These are phyloP conservation scores for Augochlora pura DNA, from an alignment of 1,140 invertebrate genomes.

Conservation along the genomic window DNA sequence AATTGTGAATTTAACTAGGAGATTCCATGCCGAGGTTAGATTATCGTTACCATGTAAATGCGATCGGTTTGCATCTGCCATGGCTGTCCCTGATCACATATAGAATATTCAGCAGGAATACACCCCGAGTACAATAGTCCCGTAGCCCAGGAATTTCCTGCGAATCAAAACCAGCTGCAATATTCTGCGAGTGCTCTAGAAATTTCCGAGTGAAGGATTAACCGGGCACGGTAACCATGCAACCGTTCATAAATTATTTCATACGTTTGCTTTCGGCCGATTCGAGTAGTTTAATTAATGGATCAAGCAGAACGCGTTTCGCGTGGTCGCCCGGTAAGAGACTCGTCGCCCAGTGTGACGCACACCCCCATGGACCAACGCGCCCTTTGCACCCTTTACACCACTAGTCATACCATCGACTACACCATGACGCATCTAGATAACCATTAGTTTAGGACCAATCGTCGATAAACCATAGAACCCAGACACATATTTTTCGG, in stretches of 20 bases:
- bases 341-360: too few relatives aligned
- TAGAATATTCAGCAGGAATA: slow-evolving; percentile 45
- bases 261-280: neutral
- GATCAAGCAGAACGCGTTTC: slow-evolving; percentile 1
- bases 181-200: slow-evolving; percentile 24
- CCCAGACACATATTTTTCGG: too few relatives aligned
- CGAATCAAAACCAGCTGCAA: slow-evolving; percentile 42
- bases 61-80: slow-evolving; percentile 34
- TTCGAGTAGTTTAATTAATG: neutral
- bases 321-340: too few relatives aligned
- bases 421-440: too few relatives aligned
- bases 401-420: too few relatives aligned
- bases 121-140: slow-evolving; percentile 14
- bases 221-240: slow-evolving; percentile 4
- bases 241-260: slow-evolving; percentile 18
- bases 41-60: slow-evolving; percentile 48
- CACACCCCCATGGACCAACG: too few relatives aligned
- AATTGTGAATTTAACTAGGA: slow-evolving; percentile 39
- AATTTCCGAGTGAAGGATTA: slow-evolving; percentile 40
- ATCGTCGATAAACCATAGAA: too few relatives aligned
- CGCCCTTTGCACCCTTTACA: too few relatives aligned
- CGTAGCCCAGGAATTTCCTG: slow-evolving; percentile 12
- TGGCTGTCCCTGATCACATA: slow-evolving; percentile 37
- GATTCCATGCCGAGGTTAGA: slow-evolving; percentile 18
- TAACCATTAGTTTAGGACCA: too few relatives aligned